A percentile compares a stretch with the other conserved stretches of the same genome.
These are phyloP conservation scores for Sylvietta virens DNA, from an alignment of 2,113 vertebrate genomes.

Conservation along the genomic window DNA sequence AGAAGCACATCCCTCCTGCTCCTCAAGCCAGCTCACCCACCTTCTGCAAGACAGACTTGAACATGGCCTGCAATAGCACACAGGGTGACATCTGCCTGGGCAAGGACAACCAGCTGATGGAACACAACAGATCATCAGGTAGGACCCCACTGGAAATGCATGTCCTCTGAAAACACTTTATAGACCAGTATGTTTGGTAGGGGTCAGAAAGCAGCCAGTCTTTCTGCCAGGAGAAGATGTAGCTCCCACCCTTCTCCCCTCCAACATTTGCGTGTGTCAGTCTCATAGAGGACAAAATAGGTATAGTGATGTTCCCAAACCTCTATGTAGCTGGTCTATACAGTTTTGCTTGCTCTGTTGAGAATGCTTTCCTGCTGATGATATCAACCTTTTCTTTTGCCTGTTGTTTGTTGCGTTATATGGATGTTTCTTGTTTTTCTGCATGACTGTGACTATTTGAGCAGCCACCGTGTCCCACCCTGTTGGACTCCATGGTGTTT, in stretches of 20 bases:
- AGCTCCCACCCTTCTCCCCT: conserved; percentile 49
- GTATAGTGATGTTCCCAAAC: conserved; percentile 43
- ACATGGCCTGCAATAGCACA: conserved; percentile 90
- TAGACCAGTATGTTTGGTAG: conserved; percentile 64
- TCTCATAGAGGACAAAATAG: conserved; percentile 43
- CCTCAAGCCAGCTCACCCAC: conserved; percentile 87
- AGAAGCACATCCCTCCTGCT: conserved; percentile 94
- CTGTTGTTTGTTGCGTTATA: conserved; percentile 70
- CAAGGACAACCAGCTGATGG: conserved; percentile 84
- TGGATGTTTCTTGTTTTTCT: conserved; percentile 71
- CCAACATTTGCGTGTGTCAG: conserved; percentile 54
- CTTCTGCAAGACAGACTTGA: conserved; percentile 92
- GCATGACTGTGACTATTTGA: conserved; percentile 71
- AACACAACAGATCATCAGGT: conserved; percentile 91
- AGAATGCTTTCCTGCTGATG: conserved; percentile 74
- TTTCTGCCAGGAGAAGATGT: conserved; percentile 62
- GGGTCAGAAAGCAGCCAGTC: conserved; percentile 43
- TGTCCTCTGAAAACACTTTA: conserved; percentile 55
- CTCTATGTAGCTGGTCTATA: conserved; percentile 70
- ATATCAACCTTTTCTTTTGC: conserved; percentile 76
- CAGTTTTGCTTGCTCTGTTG: conserved; percentile 68
- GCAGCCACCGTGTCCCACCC: conserved; percentile 64
- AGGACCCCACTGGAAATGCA: conserved; percentile 71
- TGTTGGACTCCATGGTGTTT: conserved; percentile 69
- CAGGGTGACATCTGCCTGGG: conserved; percentile 85